A percentile compares a stretch with the other conserved stretches of the same genome.
These are phyloP conservation scores for Shargacucullia verbasci DNA, from an alignment of 2,888 invertebrate species.

Conservation along the genomic window DNA sequence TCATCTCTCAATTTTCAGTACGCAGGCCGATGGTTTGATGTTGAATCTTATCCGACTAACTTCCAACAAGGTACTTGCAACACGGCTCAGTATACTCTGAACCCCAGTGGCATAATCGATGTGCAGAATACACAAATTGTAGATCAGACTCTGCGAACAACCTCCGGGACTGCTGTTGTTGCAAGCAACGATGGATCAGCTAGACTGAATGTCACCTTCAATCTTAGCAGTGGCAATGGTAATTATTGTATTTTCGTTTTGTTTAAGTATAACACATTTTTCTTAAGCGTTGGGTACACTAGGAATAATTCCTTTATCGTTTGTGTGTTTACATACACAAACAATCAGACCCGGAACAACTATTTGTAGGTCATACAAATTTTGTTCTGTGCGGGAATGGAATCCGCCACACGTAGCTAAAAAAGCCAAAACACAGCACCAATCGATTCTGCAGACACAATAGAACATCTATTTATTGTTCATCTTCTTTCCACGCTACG, in stretches of 20 bases:
- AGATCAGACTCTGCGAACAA: constrained; percentile 66
- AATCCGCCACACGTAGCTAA: too few species aligned
- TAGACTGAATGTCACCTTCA: constrained; percentile 74
- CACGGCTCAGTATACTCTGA: constrained; percentile 68
- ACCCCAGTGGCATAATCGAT: constrained; percentile 58
- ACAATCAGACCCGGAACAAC: too few species aligned
- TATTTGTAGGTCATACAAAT: too few species aligned
- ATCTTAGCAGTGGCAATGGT: constrained; percentile 67
- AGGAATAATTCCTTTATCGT: too few species aligned
- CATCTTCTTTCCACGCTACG: too few species aligned
- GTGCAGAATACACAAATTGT: constrained; percentile 78
- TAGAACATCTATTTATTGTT: too few species aligned
- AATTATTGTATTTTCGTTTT: neutral
- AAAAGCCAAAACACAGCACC: too few species aligned
- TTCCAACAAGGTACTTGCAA: constrained; percentile 79
- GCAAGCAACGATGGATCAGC: constrained; percentile 66
- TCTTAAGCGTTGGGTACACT: too few species aligned
- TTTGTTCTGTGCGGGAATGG: too few species aligned
- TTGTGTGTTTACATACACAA: too few species aligned
- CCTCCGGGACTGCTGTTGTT: constrained; percentile 69
- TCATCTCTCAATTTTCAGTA: constrained; percentile 64
- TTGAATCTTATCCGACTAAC: constrained; percentile 75
- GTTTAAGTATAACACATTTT: too few species aligned
- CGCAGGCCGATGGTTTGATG: constrained; percentile 74
- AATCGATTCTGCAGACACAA: too few species aligned